Conservation (phyloP, 2,888 invertebrate species). For the Hymenopus coronatus region DNA sequence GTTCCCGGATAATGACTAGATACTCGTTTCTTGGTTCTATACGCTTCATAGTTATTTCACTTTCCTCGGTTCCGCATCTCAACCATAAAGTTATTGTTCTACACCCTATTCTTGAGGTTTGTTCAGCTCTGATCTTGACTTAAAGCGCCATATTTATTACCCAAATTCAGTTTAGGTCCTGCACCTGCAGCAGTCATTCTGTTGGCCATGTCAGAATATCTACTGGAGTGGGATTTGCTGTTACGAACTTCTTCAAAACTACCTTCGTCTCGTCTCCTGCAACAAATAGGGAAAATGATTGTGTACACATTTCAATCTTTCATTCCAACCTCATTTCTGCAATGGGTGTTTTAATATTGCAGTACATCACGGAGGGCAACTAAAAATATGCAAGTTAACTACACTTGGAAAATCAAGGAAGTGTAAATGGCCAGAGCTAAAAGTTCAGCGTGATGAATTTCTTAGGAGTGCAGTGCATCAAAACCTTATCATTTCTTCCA, state of each 20-base stretch:
- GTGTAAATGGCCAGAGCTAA: no score
- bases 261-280: conserved; percentile 53
- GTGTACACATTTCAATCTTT: no score
- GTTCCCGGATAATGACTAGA: not conserved
- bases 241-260: conserved; percentile 59
- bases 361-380: no score
- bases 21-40: not conserved
- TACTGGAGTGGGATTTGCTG: conserved; percentile 50
- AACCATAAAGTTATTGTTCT: not conserved
- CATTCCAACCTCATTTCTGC: no score
- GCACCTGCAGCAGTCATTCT: conserved; percentile 47
- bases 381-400: no score
- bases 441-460: no score
- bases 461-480: no score
- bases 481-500: no score
- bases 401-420: no score
- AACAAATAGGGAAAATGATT: not conserved
- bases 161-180: conserved; percentile 57
- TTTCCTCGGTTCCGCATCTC: not conserved
- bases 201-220: conserved; percentile 45
- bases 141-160: conserved; percentile 63
- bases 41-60: not conserved
- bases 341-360: no score
- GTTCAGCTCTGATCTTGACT: conserved; percentile 56
- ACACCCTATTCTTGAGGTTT: not conserved